phyloP scores from a whole-genome alignment of 2,888 invertebrate species.

The Thumatha senex region DNA sequence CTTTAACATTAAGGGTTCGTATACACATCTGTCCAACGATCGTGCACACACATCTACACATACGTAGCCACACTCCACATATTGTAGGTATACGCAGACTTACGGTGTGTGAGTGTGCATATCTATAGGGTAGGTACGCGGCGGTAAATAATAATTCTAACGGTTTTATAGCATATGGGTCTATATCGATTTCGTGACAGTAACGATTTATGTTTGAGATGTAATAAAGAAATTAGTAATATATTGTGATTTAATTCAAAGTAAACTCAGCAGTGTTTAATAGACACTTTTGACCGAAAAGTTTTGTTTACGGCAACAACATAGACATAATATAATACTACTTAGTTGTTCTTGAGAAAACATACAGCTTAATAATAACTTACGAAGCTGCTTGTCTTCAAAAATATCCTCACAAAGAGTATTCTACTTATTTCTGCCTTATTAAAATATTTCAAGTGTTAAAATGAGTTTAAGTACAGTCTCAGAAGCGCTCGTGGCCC shows the following conservation, averaged over 20 bases:
- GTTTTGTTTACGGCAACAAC: neutral
- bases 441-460: too few species aligned
- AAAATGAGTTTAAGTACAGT: too few species aligned
- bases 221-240: neutral
- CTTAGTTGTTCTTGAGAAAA: too few species aligned
- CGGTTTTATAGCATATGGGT: conserved; percentile 48
- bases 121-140: conserved; percentile 38
- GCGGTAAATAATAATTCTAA: conserved; percentile 40
- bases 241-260: neutral
- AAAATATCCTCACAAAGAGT: too few species aligned
- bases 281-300: neutral
- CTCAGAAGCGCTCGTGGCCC: too few species aligned
- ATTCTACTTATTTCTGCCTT: too few species aligned
- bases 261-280: neutral
- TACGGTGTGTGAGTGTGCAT: conserved; percentile 23
- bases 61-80: too few species aligned
- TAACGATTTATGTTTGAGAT: conserved; percentile 19
- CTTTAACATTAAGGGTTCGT: conserved; percentile 40
- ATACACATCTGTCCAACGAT: conserved; percentile 51
- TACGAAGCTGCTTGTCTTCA: too few species aligned
- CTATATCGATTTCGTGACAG: conserved; percentile 30
- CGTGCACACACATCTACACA: conserved; percentile 7
- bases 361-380: too few species aligned
- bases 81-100: neutral
- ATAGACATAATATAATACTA: too few species aligned